phyloP scores from a whole-genome alignment of 2,797 vertebrate species.

The Pipistrellus kuhlii region DNA sequence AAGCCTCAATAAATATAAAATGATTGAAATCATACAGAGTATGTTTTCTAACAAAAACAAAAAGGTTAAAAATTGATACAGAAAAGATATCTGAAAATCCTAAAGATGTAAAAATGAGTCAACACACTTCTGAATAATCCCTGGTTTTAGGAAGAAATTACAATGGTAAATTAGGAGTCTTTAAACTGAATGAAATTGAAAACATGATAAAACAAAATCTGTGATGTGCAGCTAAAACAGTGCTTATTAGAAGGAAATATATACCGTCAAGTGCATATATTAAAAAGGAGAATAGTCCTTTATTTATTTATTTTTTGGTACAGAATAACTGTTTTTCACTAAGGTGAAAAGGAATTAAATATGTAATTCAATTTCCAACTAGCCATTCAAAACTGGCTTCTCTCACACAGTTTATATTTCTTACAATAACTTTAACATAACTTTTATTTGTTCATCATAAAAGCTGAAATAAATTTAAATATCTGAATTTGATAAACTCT shows the following conservation, averaged over 20 bases:
- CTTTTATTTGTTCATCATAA: constrained; percentile 79
- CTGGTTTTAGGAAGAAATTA: constrained; percentile 23
- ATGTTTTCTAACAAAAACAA: not conserved
- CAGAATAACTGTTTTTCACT: constrained; percentile 59
- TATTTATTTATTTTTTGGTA: not conserved
- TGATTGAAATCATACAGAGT: not conserved
- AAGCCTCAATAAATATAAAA: not conserved
- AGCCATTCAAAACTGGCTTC: constrained; percentile 69
- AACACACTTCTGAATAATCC: not conserved
- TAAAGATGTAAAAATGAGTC: constrained; percentile 14
- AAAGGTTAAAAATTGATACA: not conserved
- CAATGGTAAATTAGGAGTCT: not conserved
- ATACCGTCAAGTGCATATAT: not conserved
- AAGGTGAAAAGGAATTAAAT: constrained; percentile 57
- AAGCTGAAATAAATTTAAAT: constrained; percentile 73
- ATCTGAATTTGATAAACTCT: constrained; percentile 76
- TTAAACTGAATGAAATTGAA: constrained; percentile 27
- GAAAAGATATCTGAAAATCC: constrained; percentile 14
- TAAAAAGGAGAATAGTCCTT: not conserved
- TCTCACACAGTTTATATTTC: constrained; percentile 55
- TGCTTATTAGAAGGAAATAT: not conserved
- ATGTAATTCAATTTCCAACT: constrained; percentile 65
- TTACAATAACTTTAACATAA: constrained; percentile 75
- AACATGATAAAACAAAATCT: not conserved
- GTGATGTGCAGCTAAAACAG: not conserved